Evolutionary conservation across 2,888 invertebrate species (phyloP).

Genomic region (Cheilosia impressa): DNA sequence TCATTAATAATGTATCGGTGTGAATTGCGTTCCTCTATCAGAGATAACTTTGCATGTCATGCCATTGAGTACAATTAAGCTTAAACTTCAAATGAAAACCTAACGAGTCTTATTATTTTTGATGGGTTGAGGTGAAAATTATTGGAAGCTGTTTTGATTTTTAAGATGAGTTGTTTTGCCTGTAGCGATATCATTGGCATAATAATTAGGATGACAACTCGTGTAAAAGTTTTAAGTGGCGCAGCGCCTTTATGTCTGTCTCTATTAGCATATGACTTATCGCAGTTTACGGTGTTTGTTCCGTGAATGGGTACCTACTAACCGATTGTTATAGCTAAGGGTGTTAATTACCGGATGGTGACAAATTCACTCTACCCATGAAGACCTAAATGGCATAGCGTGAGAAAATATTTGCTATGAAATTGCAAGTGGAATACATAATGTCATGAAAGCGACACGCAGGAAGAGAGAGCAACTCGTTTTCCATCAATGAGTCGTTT

Average conservation of each 20-base stretch:
- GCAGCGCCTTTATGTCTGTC: not conserved
- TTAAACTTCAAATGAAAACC: conserved; percentile 17
- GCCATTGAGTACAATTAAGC: conserved; percentile 28
- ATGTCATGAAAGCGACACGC: not conserved
- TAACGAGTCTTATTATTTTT: not conserved
- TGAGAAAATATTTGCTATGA: conserved; percentile 11
- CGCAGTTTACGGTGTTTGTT: not conserved
- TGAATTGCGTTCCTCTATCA: conserved; percentile 17
- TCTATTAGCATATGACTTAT: not conserved
- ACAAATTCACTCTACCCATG: not conserved
- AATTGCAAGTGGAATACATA: not conserved
- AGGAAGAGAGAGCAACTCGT: not conserved
- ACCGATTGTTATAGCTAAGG: not conserved
- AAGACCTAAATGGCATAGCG: not conserved
- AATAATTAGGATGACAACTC: too few species aligned
- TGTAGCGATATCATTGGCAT: not conserved
- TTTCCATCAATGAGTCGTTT: too few species aligned
- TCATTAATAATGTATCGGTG: conserved; percentile 51
- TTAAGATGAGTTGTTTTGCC: not conserved
- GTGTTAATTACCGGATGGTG: conserved; percentile 3
- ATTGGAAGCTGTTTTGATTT: not conserved
- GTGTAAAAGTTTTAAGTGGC: not conserved
- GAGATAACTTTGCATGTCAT: conserved; percentile 19
- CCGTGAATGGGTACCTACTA: not conserved
- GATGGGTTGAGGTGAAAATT: not conserved